Conservation (phyloP, 2,888 invertebrate genomes). For the Acleris literana region DNA sequence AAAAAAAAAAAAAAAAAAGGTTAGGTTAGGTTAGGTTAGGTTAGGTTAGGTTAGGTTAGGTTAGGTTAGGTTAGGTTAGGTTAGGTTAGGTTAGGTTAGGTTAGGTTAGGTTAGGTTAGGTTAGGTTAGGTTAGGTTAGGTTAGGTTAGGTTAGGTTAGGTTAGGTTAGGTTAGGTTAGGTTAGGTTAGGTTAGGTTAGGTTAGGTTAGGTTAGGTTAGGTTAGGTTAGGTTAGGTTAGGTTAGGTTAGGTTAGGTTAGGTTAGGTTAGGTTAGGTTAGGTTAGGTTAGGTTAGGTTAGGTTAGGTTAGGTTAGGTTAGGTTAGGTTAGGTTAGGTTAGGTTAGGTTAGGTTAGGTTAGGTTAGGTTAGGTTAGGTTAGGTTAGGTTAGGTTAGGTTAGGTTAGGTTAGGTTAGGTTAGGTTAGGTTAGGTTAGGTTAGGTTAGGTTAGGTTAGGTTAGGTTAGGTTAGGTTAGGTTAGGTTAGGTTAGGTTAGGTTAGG, state of each 20-base stretch:
- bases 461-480: constrained; percentile 15
- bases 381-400: constrained; percentile 15
- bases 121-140: too few species aligned
- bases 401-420: constrained; percentile 15
- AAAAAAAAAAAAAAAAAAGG: too few species aligned
- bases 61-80: constrained; percentile 13
- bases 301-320: constrained; percentile 15
- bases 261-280: constrained; percentile 15
- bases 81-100: neutral
- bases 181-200: constrained; percentile 8
- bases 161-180: constrained; percentile 1
- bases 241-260: constrained; percentile 15
- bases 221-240: constrained; percentile 15
- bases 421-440: constrained; percentile 15
- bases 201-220: constrained; percentile 15
- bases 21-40: neutral
- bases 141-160: too few species aligned
- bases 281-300: constrained; percentile 15
- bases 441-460: constrained; percentile 15
- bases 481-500: constrained; percentile 15
- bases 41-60: constrained; percentile 15
- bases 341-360: constrained; percentile 15
- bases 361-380: constrained; percentile 15
- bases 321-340: constrained; percentile 15
- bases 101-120: neutral